A percentile compares a stretch with the other conserved stretches of the same genome.
phyloP scores from a whole-genome alignment of 2,797 vertebrate species.

The Xenopus petersii region DNA sequence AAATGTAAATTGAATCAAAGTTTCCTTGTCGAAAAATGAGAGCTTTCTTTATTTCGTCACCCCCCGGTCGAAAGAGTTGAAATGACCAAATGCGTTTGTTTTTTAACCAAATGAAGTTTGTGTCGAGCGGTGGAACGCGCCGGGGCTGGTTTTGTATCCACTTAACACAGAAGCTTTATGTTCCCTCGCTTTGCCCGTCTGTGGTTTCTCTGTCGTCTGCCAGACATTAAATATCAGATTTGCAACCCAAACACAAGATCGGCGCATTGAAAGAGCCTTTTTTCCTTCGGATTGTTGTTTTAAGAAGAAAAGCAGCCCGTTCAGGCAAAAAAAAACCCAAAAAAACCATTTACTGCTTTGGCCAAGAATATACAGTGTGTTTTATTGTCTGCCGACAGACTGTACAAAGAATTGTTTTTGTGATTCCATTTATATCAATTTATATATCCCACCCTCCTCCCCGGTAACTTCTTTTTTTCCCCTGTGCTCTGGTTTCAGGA shows the following conservation, averaged over 20 bases:
- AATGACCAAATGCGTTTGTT: conserved; percentile 1
- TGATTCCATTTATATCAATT: no score
- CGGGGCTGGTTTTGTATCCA: conserved; percentile 16
- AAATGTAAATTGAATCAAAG: not conserved
- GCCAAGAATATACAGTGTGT: not conserved
- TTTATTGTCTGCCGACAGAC: not conserved
- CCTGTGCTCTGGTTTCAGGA: no score
- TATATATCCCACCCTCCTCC: no score
- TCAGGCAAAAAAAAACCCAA: not conserved
- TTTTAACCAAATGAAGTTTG: conserved; percentile 21
- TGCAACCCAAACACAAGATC: conserved; percentile 25
- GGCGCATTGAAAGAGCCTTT: conserved; percentile 25
- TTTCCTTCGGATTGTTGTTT: conserved; percentile 21
- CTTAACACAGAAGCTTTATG: conserved; percentile 28
- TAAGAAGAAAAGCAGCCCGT: conserved; percentile 22
- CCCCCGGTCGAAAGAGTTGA: no score
- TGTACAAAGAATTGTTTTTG: no score
- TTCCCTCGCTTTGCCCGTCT: conserved; percentile 15
- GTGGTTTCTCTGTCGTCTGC: conserved; percentile 31
- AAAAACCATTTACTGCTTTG: conserved; percentile 3
- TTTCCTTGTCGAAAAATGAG: not conserved
- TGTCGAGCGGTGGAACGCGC: not conserved
- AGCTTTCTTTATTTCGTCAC: not conserved
- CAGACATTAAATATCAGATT: conserved; percentile 31
- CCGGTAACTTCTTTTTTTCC: no score